Base-by-base conservation (phyloP, 2,888 invertebrate species). In the Drosophila multiciliata region DNA sequence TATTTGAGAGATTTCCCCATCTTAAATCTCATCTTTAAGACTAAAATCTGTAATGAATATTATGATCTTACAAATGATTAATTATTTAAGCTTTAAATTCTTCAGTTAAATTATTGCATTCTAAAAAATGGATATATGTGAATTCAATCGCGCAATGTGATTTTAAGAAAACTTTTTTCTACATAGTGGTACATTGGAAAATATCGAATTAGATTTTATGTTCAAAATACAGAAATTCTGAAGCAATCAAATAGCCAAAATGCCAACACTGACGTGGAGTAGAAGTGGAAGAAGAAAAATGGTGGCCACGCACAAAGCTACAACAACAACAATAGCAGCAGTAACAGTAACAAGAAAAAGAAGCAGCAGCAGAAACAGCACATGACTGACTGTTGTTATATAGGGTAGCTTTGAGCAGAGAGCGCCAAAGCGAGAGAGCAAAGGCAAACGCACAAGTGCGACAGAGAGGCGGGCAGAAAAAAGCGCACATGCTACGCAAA, bases 401-500 rank as follows among this genome's bases (percentile, higher is more conserved):
- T 75, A 71, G 78, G 78, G 78, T 75, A 78, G 78, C 78, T 78
- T 78, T 78, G 50, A 12, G 26, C 36, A 50, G 55, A 1, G 40
- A 32, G 58, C 42, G 59, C 59, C 32, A 60, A 42, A 54, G 77
- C 7, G 63, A 61, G 40, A 69, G 61, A 33, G 57, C 15, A 15
- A 42, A 15, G 15, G 67, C 57, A 35, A 48, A 36, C 53, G 54
- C 50, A 23, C n/a, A 17, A 64, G 55, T 73, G 60, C 59, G 62
- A 69, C 32, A 29, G 58, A 52, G 62, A 54, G 36, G 45, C 32
- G 66, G 40, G 73, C 74, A 72, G 73, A 82, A 80, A 82, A 82
- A 77, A 81, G 83, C 84, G 87, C 85, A 85, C 87, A 87, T 87
- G 85, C 85, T 66, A 80, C 65, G 83, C 73, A 63, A 76, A 71